Base-by-base conservation (phyloP, 2,888 invertebrate species). In the Caenorhabditis macrosperma region DNA sequence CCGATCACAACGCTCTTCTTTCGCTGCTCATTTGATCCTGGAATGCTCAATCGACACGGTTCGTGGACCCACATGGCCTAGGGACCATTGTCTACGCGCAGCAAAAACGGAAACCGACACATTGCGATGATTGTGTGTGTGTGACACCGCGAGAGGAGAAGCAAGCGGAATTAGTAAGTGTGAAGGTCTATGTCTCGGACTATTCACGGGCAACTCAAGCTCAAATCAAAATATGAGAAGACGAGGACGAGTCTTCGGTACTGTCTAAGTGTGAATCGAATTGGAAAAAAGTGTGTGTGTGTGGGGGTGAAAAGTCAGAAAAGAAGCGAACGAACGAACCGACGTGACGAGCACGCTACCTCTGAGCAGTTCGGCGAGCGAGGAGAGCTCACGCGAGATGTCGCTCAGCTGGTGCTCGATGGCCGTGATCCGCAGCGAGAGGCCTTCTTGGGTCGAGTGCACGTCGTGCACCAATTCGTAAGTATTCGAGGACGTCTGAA, bases 401-500 rank as follows among this genome's bases (percentile, higher is more conserved):
- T 81, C 84, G 38, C 75, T 74, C 57, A 88, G 60, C 61, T 88
- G 88, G 75, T 87, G 88, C 74, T 98, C 97, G 91, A 99, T 94
- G 90, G 95, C 94, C 86, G 94, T 94, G 90, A 98, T 93, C 90
- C 97, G 94, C 92, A 96, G 96, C 92, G 98, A 97, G 87, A 98
- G 93, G 63, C 94, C 94, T 91, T 96, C 95, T 92, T 97, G 97
- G 67, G 96, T 94, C 79, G 95, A 94, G 91, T 96, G 96, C 95
- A 98, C 95, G 90, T 98, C 98, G 71, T 96, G 95, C 84, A 99
- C 97, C 90, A 98, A 95, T 93, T 97, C 98, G 92, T 97, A 97
- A 87, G 98, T 96, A 66, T 96, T 96, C 91, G 96, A 96, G 93
- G 97, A 97, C 85, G 97, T 97, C 97, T 98, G 93, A 85, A 93